Evolutionary conservation across 2,797 vertebrate species (phyloP), one percentile per base, ranked within the genome.

Genomic region (Pipistrellus kuhlii): DNA sequence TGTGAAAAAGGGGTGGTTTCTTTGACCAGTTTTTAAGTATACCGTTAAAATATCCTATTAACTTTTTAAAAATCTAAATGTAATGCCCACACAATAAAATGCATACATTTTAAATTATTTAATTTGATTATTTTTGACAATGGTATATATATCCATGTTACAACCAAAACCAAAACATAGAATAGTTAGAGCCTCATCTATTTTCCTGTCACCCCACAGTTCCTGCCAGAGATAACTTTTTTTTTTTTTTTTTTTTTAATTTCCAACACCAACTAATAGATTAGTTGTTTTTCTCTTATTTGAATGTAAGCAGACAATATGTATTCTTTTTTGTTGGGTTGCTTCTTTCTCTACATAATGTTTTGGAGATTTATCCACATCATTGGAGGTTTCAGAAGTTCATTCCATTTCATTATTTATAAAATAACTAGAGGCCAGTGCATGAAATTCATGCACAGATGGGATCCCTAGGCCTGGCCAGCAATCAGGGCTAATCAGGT

Each of bases 11-110:
- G 15, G 30, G 11, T 68, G 23, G 21, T 84, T 80, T 9, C 59
- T 59, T 66, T 72, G 11, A 8, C 23, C 38, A 81, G 30, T 38
- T 87, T 93, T 88, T 72, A 85, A 81, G 85, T n/a, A 68, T 10
- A 69, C 11, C 20, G 66, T 69, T 18, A 59, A 75, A 85, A 66
- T 32, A 85, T 35, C 53, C n/a, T 62, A 55, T 81, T 69, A 75
- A 20, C 17, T 78, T 71, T 71, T 77, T 85, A 4, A 94, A 95
- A 75, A 75, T 87, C 10, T 35, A 69, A 14, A 23, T 75, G 73
- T 88, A 59, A 44, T 78, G 72, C 91, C 57, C 27, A 86, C 53
- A 78, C 12, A 85, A n/a, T 76, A 72, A 96, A 76, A 69, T 64
- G 15, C 8, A 82, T 32, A 78, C 4, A 13, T 81, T 44, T 78